Evolutionary conservation across 2,113 vertebrate genomes (phyloP), one percentile per base, ranked within the genome.

Genomic region (Nematolebias whitei): DNA sequence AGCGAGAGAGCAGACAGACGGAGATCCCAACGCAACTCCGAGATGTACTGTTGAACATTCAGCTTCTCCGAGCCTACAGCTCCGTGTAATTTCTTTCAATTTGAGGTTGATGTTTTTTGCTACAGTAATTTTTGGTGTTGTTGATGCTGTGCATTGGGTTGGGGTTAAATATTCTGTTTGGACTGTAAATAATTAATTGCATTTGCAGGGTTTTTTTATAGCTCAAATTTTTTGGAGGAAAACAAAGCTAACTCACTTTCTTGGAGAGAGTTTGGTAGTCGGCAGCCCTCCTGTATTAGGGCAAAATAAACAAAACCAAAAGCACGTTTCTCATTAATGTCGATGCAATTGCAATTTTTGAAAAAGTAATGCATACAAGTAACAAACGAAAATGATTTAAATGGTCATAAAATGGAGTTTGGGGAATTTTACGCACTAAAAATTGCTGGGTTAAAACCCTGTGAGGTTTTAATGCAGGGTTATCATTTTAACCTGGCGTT

Each of bases 1-100:
- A 82, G 82, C 82, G 89, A 90, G 83, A 89, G 83, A 66, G 85
- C 87, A 84, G 82, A 83, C 89, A 88, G 89, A 86, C 75, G 76
- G 78, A 81, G 79, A 64, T 58, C 74, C 54, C 35, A 78, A 68
- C 79, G 79, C 50, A 80, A 81, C 83, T 75, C 75, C n/a, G 76
- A 85, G 74, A 80, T 79, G 72, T 76, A 78, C 73, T 68, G 63
- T 78, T 63, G 63, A 65, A 63, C 59, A 74, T 63, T 67, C 68
- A 64, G 67, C 77, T 72, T 51, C 63, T 64, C 77, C 74, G 54
- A 69, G 84, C 74, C 74, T 77, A 32, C 53, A 78, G 78, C 74
- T 85, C 54, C 47, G 68, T 82, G 63, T 82, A 85, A 76, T 71
- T 69, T 66, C 38, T 76, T 67, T 72, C 58, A 56, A 71, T 78